Evolutionary conservation across 1,140 invertebrate species (phyloP).

Genomic region (Ceratosolen solmsi): DNA sequence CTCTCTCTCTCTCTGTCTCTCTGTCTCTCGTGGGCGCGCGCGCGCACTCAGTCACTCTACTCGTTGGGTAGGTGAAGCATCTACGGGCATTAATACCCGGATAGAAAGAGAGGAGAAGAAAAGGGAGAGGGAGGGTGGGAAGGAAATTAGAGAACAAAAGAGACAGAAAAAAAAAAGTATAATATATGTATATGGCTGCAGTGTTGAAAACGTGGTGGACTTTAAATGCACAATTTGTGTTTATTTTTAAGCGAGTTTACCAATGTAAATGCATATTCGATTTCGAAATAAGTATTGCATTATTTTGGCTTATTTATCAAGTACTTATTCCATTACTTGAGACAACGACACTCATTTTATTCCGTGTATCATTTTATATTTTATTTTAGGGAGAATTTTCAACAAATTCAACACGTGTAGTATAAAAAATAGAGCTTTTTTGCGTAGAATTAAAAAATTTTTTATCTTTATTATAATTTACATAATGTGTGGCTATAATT

Average conservation of each 20-base stretch:
- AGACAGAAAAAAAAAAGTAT: constrained; percentile 10
- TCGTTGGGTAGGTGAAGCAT: background rate
- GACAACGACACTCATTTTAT: background rate
- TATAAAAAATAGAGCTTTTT: background rate
- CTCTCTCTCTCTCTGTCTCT: background rate
- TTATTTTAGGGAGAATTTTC: background rate
- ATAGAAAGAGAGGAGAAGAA: constrained; percentile 3
- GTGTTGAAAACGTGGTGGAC: constrained; percentile 25
- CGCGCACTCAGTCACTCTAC: too few relatives aligned
- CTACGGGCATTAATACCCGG: constrained; percentile 47
- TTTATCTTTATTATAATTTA: too few relatives aligned
- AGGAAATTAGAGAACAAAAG: constrained; percentile 51
- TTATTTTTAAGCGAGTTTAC: constrained; percentile 20
- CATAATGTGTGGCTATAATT: too few relatives aligned
- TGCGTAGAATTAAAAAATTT: too few relatives aligned
- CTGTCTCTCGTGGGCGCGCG: too few relatives aligned
- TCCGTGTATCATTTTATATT: background rate
- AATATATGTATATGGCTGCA: background rate
- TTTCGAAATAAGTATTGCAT: background rate
- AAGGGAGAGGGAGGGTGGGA: background rate
- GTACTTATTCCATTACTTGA: background rate
- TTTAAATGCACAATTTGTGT: constrained; percentile 28
- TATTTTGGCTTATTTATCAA: background rate
- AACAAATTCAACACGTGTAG: background rate
- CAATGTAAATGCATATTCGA: background rate